A percentile compares a stretch with the other conserved stretches of the same genome.
phyloP scores from a whole-genome alignment of 2,888 invertebrate species.

The Uropetala carovei region DNA sequence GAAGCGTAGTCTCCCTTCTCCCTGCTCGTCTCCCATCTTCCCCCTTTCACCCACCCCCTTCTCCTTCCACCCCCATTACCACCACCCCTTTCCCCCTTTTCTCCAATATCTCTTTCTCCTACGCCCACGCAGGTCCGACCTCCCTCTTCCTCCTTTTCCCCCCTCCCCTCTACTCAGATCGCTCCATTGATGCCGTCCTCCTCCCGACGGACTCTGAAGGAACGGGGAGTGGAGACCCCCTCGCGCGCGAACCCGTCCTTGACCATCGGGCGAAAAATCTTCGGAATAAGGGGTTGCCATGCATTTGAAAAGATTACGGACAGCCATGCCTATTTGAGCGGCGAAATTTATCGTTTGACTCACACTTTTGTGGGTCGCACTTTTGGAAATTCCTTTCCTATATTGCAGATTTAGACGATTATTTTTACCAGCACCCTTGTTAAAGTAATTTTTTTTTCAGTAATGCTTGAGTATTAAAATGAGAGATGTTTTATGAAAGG shows the following conservation, averaged over 20 bases:
- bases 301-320: slow-evolving; percentile 12
- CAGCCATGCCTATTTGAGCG: neutral
- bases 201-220: neutral
- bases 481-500: too few relatives aligned
- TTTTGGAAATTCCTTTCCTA: too few relatives aligned
- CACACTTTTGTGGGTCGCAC: too few relatives aligned
- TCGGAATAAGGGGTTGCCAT: neutral
- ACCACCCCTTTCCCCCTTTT: slow-evolving; percentile 8
- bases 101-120: slow-evolving; percentile 22
- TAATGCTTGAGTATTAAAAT: too few relatives aligned
- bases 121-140: neutral
- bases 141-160: neutral
- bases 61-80: neutral
- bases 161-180: neutral
- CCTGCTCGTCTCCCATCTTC: neutral
- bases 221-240: neutral
- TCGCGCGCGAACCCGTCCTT: neutral
- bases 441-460: too few relatives aligned
- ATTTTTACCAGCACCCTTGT: too few relatives aligned
- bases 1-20: neutral
- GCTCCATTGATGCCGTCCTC: neutral
- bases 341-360: too few relatives aligned
- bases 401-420: too few relatives aligned
- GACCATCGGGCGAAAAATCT: slow-evolving; percentile 5
- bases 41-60: neutral